Percentiles rank a stretch among this genome's conserved stretches.
These are phyloP conservation scores for Hippoglossus stenolepis DNA, from an alignment of 2,113 vertebrate genomes.

Conservation along the genomic window DNA sequence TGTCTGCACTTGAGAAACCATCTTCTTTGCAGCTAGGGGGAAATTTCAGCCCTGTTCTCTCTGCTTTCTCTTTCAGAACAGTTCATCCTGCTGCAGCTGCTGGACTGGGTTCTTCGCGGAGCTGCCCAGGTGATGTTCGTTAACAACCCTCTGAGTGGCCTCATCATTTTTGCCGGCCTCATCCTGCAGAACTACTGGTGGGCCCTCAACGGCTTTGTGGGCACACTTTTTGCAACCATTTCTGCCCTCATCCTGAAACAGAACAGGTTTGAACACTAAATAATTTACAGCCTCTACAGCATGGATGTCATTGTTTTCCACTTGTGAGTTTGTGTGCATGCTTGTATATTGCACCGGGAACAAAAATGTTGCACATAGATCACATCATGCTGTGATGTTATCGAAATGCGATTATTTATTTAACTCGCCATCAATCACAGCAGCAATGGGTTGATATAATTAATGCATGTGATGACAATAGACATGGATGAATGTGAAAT, in stretches of 20 bases:
- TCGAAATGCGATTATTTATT: no score
- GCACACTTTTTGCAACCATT: slow-evolving; percentile 88
- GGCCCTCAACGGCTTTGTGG: slow-evolving; percentile 92
- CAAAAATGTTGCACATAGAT: no score
- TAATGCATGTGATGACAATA: no score
- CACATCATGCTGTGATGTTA: no score
- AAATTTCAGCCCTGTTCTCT: background rate
- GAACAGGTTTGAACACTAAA: slow-evolving; percentile 82
- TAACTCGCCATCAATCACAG: no score
- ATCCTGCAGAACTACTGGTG: slow-evolving; percentile 95
- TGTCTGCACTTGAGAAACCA: background rate
- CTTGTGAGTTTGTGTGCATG: background rate
- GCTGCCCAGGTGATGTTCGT: slow-evolving; percentile 97
- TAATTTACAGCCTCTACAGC: background rate
- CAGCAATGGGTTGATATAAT: no score
- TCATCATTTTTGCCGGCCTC: slow-evolving; percentile 88
- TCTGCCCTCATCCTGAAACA: slow-evolving; percentile 91
- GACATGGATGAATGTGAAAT: background rate
- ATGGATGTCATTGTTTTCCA: background rate
- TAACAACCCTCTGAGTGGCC: slow-evolving; percentile 93
- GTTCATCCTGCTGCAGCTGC: slow-evolving; percentile 87
- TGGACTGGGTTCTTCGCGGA: slow-evolving; percentile 94
- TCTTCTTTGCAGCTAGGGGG: background rate
- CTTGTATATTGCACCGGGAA: no score
- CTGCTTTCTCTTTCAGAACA: slow-evolving; percentile 82